Evolutionary conservation across 1,140 invertebrate species (phyloP).

Genomic region (Tetranychus cinnabarinus): DNA sequence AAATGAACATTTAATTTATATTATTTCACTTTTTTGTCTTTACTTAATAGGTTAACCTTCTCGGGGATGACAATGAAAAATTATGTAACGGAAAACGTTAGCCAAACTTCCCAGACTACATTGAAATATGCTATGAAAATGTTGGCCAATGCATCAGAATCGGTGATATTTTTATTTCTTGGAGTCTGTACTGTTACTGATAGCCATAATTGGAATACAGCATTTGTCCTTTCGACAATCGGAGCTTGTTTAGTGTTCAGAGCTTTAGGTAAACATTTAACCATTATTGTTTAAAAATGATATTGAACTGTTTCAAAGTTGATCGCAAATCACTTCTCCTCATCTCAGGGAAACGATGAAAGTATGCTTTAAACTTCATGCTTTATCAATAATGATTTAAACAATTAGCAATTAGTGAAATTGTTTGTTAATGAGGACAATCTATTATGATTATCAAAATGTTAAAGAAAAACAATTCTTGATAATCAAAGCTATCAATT

Average conservation of each 20-base stretch:
- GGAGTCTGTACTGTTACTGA: conserved; percentile 90
- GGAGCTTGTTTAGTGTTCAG: conserved; percentile 80
- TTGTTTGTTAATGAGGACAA: no score
- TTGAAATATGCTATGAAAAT: conserved; percentile 98
- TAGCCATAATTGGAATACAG: conserved; percentile 75
- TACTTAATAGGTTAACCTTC: conserved; percentile 58
- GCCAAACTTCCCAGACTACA: conserved; percentile 88
- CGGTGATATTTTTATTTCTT: conserved; percentile 98
- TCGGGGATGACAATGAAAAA: conserved; percentile 98
- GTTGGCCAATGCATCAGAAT: conserved; percentile 84
- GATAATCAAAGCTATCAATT: no score
- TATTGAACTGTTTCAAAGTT: neutral
- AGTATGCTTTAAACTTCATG: no score
- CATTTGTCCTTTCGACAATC: conserved; percentile 79
- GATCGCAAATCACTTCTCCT: neutral
- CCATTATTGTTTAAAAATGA: neutral
- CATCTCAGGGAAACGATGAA: no score
- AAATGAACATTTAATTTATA: no score
- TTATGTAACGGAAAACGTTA: conserved; percentile 92
- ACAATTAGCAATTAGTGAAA: no score
- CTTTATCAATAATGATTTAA: no score
- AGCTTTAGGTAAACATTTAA: conserved; percentile 40
- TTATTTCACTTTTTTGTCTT: no score
- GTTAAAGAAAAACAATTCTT: no score
- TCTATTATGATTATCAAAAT: no score